Percentiles rank a stretch among this genome's conserved stretches.
Evolutionary conservation across 2,888 invertebrate species (phyloP).

Genomic region (Scaptodrosophila latifasciaeformis): DNA sequence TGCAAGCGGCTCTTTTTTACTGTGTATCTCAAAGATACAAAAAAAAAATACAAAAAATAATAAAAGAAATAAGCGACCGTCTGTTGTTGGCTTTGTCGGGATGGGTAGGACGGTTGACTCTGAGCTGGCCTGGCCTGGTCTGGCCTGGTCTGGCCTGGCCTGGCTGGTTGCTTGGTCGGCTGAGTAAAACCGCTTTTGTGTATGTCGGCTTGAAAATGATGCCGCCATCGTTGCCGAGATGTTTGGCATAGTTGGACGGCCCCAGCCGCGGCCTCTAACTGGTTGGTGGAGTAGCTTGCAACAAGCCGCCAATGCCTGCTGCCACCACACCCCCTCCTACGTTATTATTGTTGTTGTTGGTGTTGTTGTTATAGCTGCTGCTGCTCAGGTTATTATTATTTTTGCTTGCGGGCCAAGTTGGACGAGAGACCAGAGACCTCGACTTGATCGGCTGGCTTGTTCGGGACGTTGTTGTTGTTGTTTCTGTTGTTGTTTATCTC

Average conservation of each 20-base stretch:
- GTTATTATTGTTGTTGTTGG: slow-evolving; percentile 51
- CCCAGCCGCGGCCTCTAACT: slow-evolving; percentile 60
- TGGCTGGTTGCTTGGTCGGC: no score
- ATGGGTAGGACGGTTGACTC: slow-evolving; percentile 12
- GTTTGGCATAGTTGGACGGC: slow-evolving; percentile 65
- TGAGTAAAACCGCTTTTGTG: slow-evolving; percentile 62
- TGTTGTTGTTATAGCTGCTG: slow-evolving; percentile 7
- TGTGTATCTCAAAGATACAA: slow-evolving; percentile 34
- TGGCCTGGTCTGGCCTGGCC: slow-evolving; percentile 2
- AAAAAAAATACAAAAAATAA: slow-evolving; percentile 22
- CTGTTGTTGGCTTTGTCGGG: slow-evolving; percentile 6
- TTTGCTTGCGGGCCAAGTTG: not conserved
- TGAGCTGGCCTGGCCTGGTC: not conserved
- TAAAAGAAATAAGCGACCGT: no score
- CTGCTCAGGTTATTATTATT: slow-evolving; percentile 1
- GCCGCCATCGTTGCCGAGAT: slow-evolving; percentile 39
- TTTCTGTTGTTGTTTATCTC: slow-evolving; percentile 46
- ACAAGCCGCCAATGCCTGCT: slow-evolving; percentile 41
- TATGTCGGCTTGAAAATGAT: slow-evolving; percentile 45
- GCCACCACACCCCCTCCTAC: no score
- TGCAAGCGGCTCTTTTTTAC: no score
- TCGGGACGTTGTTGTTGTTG: slow-evolving; percentile 17
- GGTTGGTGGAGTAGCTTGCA: slow-evolving; percentile 50
- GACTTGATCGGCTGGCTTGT: not conserved
- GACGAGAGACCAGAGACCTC: not conserved